Evolutionary conservation across 2,888 invertebrate species (phyloP).

Genomic region (Anarsia innoxiella): DNA sequence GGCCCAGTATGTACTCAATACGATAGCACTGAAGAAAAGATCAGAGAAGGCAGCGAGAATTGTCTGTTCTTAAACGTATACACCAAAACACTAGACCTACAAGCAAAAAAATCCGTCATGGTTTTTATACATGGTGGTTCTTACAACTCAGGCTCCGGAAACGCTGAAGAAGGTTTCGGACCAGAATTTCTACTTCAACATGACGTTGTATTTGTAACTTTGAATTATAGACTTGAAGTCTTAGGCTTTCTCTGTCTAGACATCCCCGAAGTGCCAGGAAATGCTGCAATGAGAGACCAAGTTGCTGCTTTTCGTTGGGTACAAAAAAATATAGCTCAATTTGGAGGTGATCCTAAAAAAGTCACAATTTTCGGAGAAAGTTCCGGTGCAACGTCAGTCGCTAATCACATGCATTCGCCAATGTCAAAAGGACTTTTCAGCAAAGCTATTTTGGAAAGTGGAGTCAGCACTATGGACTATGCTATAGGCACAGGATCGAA

Average conservation of each 20-base stretch:
- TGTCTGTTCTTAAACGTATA: constrained; percentile 46
- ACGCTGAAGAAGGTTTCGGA: constrained; percentile 30
- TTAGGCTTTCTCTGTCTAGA: constrained; percentile 41
- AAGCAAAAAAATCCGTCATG: constrained; percentile 41
- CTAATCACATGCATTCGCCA: constrained; percentile 43
- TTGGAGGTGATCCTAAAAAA: constrained; percentile 37
- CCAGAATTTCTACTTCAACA: constrained; percentile 45
- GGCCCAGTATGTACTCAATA: constrained; percentile 39
- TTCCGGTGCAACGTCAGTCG: constrained; percentile 42
- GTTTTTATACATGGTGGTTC: constrained; percentile 52
- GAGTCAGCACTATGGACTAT: constrained; percentile 30
- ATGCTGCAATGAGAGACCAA: constrained; percentile 47
- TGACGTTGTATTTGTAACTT: constrained; percentile 46
- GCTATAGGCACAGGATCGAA: constrained; percentile 17
- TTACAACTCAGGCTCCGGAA: constrained; percentile 37
- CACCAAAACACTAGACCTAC: constrained; percentile 25
- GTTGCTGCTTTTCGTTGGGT: constrained; percentile 39
- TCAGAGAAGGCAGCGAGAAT: constrained; percentile 28
- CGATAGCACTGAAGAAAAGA: constrained; percentile 21
- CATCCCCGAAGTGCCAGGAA: constrained; percentile 41
- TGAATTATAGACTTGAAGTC: constrained; percentile 48
- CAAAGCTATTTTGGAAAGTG: constrained; percentile 43
- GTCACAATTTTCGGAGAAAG: constrained; percentile 48
- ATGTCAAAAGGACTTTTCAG: constrained; percentile 43
- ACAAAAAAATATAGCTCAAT: constrained; percentile 32